Conservation (phyloP, 2,797 vertebrate genomes). For the Oreochromis grahami region DNA sequence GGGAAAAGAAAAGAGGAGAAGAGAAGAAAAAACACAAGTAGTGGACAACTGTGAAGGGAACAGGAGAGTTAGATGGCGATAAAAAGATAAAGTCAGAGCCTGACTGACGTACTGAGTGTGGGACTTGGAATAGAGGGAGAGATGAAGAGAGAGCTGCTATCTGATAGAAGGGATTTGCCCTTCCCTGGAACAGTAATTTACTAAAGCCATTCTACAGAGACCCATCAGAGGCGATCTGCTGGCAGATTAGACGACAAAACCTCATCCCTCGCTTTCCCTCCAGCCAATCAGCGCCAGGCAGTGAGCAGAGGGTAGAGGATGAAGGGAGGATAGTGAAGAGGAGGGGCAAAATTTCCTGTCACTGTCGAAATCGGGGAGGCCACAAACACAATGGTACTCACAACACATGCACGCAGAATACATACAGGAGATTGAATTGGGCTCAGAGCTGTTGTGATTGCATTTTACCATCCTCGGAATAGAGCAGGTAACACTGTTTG, state of each 20-base stretch:
- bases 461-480: slow-evolving; percentile 46
- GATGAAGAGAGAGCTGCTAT: slow-evolving; percentile 60
- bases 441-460: slow-evolving; percentile 27
- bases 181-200: slow-evolving; percentile 76
- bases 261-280: slow-evolving; percentile 61
- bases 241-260: slow-evolving; percentile 72
- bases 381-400: slow-evolving; percentile 10
- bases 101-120: slow-evolving; percentile 40
- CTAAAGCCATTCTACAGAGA: slow-evolving; percentile 76
- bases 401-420: not conserved
- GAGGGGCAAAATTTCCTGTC: slow-evolving; percentile 38
- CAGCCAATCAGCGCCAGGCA: slow-evolving; percentile 62
- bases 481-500: slow-evolving; percentile 35
- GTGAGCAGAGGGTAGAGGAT: slow-evolving; percentile 42
- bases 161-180: slow-evolving; percentile 76
- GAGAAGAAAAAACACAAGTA: not conserved
- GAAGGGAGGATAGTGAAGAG: slow-evolving; percentile 40
- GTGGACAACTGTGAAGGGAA: not conserved
- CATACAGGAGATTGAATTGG: slow-evolving; percentile 35
- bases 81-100: slow-evolving; percentile 55
- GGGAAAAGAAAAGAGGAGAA: not conserved
- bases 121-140: slow-evolving; percentile 43
- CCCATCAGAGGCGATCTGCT: slow-evolving; percentile 75
- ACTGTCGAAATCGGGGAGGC: slow-evolving; percentile 35
- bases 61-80: slow-evolving; percentile 27